These are phyloP conservation scores for Sciurus vulgaris DNA, from an alignment of 2,797 vertebrate species.

Conservation along the genomic window DNA sequence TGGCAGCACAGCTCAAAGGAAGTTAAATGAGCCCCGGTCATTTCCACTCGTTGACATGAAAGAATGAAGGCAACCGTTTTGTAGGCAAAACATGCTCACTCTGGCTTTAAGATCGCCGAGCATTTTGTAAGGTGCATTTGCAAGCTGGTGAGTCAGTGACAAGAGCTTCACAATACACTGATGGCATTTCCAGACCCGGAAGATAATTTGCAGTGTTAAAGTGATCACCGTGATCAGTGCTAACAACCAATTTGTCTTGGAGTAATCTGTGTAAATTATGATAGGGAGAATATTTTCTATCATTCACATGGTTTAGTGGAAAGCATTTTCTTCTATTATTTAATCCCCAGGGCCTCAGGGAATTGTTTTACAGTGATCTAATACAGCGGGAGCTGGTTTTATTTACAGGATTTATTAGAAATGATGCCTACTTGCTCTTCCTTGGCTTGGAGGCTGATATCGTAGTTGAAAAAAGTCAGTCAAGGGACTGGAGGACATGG, in stretches of 20 bases:
- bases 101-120: slow-evolving; percentile 31
- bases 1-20: neutral
- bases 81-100: slow-evolving; percentile 1
- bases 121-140: slow-evolving; percentile 47
- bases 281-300: slow-evolving; percentile 53
- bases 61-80: slow-evolving; percentile 59
- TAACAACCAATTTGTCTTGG: slow-evolving; percentile 69
- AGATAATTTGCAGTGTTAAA: slow-evolving; percentile 45
- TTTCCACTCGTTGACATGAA: slow-evolving; percentile 27
- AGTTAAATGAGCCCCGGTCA: neutral
- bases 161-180: neutral
- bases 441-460: slow-evolving; percentile 41
- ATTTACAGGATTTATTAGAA: slow-evolving; percentile 72
- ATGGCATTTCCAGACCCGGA: slow-evolving; percentile 55
- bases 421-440: slow-evolving; percentile 2
- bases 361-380: slow-evolving; percentile 74
- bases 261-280: slow-evolving; percentile 73
- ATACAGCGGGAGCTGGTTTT: slow-evolving; percentile 50
- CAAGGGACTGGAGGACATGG: neutral
- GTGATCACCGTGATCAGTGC: slow-evolving; percentile 59
- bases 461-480: slow-evolving; percentile 3
- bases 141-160: slow-evolving; percentile 52
- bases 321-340: slow-evolving; percentile 76
- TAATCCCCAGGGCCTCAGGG: slow-evolving; percentile 63
- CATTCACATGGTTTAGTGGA: slow-evolving; percentile 72